Evolutionary conservation across 1,140 invertebrate species (phyloP).

Genomic region (Drosophila novamexicana): DNA sequence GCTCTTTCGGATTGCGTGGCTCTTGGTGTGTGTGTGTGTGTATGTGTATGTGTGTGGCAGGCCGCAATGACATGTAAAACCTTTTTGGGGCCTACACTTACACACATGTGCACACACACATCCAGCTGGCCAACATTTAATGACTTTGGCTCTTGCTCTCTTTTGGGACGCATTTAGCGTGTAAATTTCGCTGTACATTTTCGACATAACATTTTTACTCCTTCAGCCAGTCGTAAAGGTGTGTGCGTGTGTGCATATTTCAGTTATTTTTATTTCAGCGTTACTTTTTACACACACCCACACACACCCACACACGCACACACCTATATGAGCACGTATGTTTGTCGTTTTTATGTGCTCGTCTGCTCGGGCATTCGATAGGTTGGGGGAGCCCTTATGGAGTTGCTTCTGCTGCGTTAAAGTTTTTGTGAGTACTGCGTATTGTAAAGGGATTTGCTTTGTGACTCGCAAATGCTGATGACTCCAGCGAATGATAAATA

Average conservation of each 20-base stretch:
- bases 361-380: constrained; percentile 36
- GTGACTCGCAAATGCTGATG: constrained; percentile 58
- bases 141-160: constrained; percentile 77
- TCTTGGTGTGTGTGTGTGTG: constrained; percentile 28
- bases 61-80: constrained; percentile 78
- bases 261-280: constrained; percentile 74
- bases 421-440: constrained; percentile 31
- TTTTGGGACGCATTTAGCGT: constrained; percentile 78
- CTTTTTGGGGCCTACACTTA: constrained; percentile 67
- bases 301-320: constrained; percentile 6
- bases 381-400: constrained; percentile 14
- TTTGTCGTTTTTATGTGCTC: constrained; percentile 57
- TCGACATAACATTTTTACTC: constrained; percentile 54
- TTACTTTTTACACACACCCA: constrained; percentile 67
- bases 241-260: constrained; percentile 66
- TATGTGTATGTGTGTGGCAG: constrained; percentile 34
- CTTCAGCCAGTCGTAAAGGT: constrained; percentile 72
- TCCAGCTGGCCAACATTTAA: constrained; percentile 74
- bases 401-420: constrained; percentile 11
- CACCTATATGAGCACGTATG: constrained; percentile 51
- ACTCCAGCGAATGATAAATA: constrained; percentile 58
- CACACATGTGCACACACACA: constrained; percentile 13
- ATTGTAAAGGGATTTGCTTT: constrained; percentile 74
- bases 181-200: constrained; percentile 70
- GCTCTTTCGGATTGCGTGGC: constrained; percentile 35